phyloP scores from a whole-genome alignment of 1,140 invertebrate genomes.

The Pemphigus obesinymphae region DNA sequence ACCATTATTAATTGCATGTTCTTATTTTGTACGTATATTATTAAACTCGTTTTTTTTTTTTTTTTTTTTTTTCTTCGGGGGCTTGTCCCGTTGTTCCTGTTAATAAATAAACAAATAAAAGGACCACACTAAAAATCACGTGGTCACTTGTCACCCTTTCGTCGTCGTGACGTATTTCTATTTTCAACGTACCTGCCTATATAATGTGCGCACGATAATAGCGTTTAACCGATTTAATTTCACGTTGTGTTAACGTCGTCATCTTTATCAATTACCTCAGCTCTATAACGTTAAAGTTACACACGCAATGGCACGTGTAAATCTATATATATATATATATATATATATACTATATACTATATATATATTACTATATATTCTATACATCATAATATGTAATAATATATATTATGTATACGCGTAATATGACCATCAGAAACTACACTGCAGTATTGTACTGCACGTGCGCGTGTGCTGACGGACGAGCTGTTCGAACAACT shows the following conservation, averaged over 20 bases:
- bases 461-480: background rate
- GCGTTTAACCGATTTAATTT: slow-evolving; percentile 37
- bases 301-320: background rate
- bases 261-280: slow-evolving; percentile 29
- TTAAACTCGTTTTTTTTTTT: too few species aligned
- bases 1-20: too few species aligned
- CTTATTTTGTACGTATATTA: too few species aligned
- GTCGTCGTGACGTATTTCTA: too few species aligned
- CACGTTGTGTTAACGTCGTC: slow-evolving; percentile 21
- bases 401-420: too few species aligned
- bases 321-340: background rate
- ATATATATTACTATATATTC: background rate
- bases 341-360: background rate
- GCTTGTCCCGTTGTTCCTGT: too few species aligned
- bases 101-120: too few species aligned
- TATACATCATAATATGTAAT: background rate
- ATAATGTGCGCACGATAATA: background rate
- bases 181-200: too few species aligned
- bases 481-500: background rate
- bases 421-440: too few species aligned
- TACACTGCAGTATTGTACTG: too few species aligned
- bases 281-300: background rate
- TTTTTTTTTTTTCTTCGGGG: too few species aligned
- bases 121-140: background rate
- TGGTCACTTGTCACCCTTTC: background rate